Evolutionary conservation across 1,140 invertebrate species (phyloP).

Genomic region (Heliothis virescens): DNA sequence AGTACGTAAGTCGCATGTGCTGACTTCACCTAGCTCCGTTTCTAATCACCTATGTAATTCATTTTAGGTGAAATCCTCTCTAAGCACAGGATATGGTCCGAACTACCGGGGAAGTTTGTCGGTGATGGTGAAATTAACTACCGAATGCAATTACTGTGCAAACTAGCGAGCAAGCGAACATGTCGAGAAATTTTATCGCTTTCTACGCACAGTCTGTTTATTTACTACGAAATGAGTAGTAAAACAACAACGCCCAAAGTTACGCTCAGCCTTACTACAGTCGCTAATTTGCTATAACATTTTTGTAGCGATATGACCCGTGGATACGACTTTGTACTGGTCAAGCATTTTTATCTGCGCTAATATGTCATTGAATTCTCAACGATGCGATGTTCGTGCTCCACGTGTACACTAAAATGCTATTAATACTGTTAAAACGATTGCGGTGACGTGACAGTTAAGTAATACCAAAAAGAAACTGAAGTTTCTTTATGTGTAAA

Average conservation of each 20-base stretch:
- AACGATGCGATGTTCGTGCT: background rate
- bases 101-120: constrained; percentile 53
- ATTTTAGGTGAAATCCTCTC: constrained; percentile 27
- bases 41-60: background rate
- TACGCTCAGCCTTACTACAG: constrained; percentile 5
- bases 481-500: constrained; percentile 12
- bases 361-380: background rate
- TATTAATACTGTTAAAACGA: background rate
- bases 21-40: constrained; percentile 22
- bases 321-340: constrained; percentile 1
- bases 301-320: background rate
- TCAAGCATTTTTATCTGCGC: constrained; percentile 5
- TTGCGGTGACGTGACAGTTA: constrained; percentile 14
- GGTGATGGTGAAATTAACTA: constrained; percentile 60
- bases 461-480: constrained; percentile 3
- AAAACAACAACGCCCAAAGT: constrained; percentile 50
- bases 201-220: constrained; percentile 61
- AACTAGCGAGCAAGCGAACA: constrained; percentile 51
- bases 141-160: constrained; percentile 59
- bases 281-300: background rate
- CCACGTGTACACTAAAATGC: constrained; percentile 18
- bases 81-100: constrained; percentile 16
- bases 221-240: constrained; percentile 52
- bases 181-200: constrained; percentile 64
- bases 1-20: background rate